Percentiles rank a stretch among this genome's conserved stretches.
These are phyloP conservation scores for Ips typographus DNA, from an alignment of 1,140 invertebrate genomes.

Conservation along the genomic window DNA sequence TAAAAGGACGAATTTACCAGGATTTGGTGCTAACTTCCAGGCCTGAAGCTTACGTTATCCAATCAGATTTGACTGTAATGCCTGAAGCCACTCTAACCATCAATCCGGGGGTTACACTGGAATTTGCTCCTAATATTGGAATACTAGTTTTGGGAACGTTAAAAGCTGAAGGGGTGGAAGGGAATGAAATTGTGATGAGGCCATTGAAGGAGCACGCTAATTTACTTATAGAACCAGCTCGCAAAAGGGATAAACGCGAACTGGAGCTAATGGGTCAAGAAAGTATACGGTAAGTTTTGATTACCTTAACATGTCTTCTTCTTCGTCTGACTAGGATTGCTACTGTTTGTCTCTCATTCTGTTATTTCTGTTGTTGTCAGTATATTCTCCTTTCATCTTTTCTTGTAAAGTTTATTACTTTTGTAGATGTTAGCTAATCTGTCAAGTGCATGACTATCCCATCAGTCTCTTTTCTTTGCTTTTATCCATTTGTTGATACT, in stretches of 20 bases:
- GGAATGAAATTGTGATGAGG: slow-evolving; percentile 81
- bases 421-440: too few relatives aligned
- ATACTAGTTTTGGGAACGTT: slow-evolving; percentile 93
- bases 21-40: slow-evolving; percentile 71
- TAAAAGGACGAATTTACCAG: slow-evolving; percentile 82
- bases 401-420: too few relatives aligned
- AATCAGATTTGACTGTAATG: slow-evolving; percentile 95
- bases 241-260: slow-evolving; percentile 49
- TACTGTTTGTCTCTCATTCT: background rate
- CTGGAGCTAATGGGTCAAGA: slow-evolving; percentile 55
- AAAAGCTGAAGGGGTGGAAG: slow-evolving; percentile 77
- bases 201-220: slow-evolving; percentile 59
- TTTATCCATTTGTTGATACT: too few relatives aligned
- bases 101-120: slow-evolving; percentile 85
- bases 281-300: slow-evolving; percentile 54
- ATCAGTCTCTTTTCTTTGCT: too few relatives aligned
- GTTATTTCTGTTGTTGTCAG: background rate
- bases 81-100: slow-evolving; percentile 85
- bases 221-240: slow-evolving; percentile 43
- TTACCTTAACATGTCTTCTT: background rate
- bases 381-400: too few relatives aligned
- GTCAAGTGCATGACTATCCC: too few relatives aligned
- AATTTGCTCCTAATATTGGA: slow-evolving; percentile 96
- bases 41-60: slow-evolving; percentile 77
- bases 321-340: background rate